A percentile compares a stretch with the other conserved stretches of the same genome.
Evolutionary conservation across 2,113 vertebrate genomes (phyloP).

Genomic region (Ailuropoda melanoleuca): DNA sequence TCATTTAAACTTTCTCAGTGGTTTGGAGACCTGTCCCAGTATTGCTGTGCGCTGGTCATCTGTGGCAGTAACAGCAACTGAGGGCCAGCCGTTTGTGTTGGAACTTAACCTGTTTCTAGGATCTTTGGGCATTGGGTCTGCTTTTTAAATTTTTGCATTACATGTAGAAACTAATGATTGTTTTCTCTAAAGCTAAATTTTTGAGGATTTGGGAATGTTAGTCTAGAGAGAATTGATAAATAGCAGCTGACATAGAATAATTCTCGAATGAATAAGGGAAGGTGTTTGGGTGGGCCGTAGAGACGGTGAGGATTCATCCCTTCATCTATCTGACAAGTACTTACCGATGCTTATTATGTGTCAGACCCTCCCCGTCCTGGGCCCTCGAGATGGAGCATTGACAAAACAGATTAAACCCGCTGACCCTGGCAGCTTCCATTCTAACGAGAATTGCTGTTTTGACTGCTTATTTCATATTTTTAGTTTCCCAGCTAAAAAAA

Average conservation of each 20-base stretch:
- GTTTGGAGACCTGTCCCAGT: background rate
- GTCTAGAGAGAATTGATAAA: background rate
- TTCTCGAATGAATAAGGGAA: background rate
- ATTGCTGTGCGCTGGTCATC: background rate
- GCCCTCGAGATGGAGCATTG: background rate
- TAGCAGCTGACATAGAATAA: background rate
- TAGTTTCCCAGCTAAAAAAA: background rate
- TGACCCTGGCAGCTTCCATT: rapidly evolving
- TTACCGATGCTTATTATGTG: rapidly evolving
- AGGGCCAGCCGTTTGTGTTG: background rate
- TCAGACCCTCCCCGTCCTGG: background rate
- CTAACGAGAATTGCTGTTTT: background rate
- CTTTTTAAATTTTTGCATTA: background rate
- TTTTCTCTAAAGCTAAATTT: background rate
- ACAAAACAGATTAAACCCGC: rapidly evolving
- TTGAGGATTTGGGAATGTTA: background rate
- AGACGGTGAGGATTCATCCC: background rate
- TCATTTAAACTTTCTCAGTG: background rate
- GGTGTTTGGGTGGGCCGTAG: background rate
- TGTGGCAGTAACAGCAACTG: background rate
- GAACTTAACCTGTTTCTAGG: background rate
- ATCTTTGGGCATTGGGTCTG: background rate
- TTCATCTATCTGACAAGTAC: rapidly evolving
- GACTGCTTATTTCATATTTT: background rate
- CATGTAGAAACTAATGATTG: background rate